These are phyloP conservation scores for Cosmia trapezina DNA, from an alignment of 2,888 invertebrate genomes.

Conservation along the genomic window DNA sequence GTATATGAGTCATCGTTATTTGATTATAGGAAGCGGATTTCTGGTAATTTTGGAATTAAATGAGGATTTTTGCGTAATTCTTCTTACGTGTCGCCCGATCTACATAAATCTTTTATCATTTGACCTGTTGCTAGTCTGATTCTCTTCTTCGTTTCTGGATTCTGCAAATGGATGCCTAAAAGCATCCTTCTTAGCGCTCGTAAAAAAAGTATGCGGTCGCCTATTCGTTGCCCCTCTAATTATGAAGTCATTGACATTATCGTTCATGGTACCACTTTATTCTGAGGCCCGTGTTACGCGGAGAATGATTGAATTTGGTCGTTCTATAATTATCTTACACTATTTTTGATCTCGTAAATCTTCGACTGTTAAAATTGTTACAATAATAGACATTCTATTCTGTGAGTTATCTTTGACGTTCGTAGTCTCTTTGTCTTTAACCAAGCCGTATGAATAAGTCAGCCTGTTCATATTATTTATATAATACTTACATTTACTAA, in stretches of 20 bases:
- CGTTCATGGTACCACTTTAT: conserved; percentile 8
- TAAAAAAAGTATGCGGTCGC: conserved; percentile 4
- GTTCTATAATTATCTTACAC: background rate
- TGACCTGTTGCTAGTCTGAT: background rate
- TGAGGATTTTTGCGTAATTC: background rate
- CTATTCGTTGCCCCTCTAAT: conserved; percentile 13
- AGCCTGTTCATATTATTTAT: background rate
- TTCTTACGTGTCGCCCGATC: background rate
- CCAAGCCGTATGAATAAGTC: background rate
- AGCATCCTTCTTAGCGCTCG: background rate
- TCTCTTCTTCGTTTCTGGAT: background rate
- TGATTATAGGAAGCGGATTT: conserved; percentile 4
- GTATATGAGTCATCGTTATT: conserved; percentile 16
- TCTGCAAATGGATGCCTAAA: background rate
- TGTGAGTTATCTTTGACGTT: background rate
- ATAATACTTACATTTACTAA: background rate
- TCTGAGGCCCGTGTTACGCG: background rate
- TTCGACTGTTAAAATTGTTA: background rate
- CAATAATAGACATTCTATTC: background rate
- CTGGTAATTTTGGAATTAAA: background rate
- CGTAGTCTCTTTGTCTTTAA: background rate
- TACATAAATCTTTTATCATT: background rate
- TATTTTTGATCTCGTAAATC: background rate
- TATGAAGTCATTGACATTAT: conserved; percentile 39
- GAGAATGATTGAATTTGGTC: background rate